Conservation (phyloP, 2,888 invertebrate genomes). For the Lottia gigantea region DNA sequence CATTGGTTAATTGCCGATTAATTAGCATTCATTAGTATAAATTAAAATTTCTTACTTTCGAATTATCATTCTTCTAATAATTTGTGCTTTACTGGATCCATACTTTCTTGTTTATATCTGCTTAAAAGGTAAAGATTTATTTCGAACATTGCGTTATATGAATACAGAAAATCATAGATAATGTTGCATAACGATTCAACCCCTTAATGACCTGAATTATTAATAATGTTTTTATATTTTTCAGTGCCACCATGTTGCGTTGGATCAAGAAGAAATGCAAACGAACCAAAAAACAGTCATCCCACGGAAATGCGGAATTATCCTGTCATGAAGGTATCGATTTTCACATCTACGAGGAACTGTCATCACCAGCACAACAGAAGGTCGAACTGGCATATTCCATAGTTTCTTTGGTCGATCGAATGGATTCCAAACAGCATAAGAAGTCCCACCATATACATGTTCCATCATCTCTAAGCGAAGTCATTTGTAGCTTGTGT, state of each 20-base stretch:
- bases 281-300: not conserved
- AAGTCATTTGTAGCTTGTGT: not conserved
- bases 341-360: not conserved
- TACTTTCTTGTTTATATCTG: no score
- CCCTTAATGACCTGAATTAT: no score
- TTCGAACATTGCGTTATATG: no score
- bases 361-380: not conserved
- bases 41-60: no score
- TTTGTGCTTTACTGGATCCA: no score
- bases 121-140: no score
- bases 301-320: not conserved
- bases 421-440: not conserved
- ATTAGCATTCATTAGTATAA: no score
- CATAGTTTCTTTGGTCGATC: not conserved
- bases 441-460: not conserved
- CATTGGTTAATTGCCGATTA: no score
- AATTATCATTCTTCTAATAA: no score
- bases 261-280: conserved; percentile 5
- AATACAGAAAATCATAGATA: no score
- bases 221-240: not conserved
- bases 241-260: not conserved
- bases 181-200: no score
- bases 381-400: not conserved
- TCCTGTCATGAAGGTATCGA: conserved; percentile 7
- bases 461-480: not conserved